phyloP scores from a whole-genome alignment of 2,797 vertebrate genomes.

The Scomberomorus guttatus region DNA sequence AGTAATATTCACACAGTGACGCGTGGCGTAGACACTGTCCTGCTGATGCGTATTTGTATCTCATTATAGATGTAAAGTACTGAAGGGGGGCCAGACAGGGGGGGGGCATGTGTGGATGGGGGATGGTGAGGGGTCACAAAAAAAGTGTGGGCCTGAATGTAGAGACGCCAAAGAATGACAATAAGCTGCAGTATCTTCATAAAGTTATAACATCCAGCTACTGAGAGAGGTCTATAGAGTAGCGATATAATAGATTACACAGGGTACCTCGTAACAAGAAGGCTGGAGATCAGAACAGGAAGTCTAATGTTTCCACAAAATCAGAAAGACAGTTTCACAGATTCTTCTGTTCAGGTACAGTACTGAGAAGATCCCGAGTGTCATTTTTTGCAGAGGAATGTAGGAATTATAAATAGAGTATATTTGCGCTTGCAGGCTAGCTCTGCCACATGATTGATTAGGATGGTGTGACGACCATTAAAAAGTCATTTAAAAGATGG shows the following conservation, averaged over 20 bases:
- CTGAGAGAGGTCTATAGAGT: constrained; percentile 22
- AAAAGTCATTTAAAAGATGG: constrained; percentile 91
- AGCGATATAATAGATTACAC: constrained; percentile 27
- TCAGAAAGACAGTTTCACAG: constrained; percentile 36
- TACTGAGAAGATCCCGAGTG: constrained; percentile 47
- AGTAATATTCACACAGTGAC: constrained; percentile 89
- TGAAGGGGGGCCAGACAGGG: constrained; percentile 42
- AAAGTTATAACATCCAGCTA: constrained; percentile 29
- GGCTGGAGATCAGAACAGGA: constrained; percentile 24
- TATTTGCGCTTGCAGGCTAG: constrained; percentile 79
- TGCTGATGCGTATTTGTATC: constrained; percentile 90
- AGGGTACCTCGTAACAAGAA: constrained; percentile 13
- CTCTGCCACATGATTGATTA: constrained; percentile 87
- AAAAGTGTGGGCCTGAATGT: constrained; percentile 48
- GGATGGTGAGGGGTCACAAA: constrained; percentile 61
- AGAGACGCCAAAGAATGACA: constrained; percentile 52
- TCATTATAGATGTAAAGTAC: constrained; percentile 88
- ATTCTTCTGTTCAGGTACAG: constrained; percentile 48
- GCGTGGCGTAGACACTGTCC: constrained; percentile 87
- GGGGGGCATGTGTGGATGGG: constrained; percentile 46
- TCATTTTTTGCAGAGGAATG: constrained; percentile 71
- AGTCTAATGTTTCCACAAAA: constrained; percentile 47
- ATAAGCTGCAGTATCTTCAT: constrained; percentile 42
- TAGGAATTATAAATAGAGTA: constrained; percentile 82
- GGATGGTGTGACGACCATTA: constrained; percentile 88